phyloP scores from a whole-genome alignment of 1,140 invertebrate genomes.

The Leptonema lineaticorne region DNA sequence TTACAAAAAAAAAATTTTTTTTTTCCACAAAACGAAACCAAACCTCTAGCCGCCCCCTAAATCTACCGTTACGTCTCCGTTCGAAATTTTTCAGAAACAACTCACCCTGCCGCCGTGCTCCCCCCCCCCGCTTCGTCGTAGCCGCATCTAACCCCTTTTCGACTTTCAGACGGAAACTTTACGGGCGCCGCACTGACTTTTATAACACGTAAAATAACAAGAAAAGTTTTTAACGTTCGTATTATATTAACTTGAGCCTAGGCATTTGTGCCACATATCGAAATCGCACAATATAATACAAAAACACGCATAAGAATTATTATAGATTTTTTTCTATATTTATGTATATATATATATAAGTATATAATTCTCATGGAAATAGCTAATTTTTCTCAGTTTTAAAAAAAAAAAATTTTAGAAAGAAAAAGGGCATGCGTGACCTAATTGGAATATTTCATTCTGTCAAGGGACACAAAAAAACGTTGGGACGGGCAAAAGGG shows the following conservation, averaged over 20 bases:
- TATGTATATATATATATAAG: not conserved
- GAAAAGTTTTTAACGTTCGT: not conserved
- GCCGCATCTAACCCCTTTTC: not conserved
- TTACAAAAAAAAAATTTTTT: too few relatives aligned
- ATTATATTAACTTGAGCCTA: not conserved
- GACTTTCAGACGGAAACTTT: not conserved
- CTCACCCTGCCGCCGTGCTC: too few relatives aligned
- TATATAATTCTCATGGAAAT: not conserved
- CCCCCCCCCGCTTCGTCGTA: not conserved
- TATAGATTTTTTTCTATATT: not conserved
- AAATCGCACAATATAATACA: too few relatives aligned
- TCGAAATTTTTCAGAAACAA: too few relatives aligned
- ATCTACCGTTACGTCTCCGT: too few relatives aligned
- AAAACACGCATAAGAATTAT: not conserved
- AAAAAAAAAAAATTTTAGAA: too few relatives aligned
- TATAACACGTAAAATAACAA: constrained; percentile 10
- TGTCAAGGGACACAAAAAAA: constrained; percentile 23
- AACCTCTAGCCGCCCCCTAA: too few relatives aligned
- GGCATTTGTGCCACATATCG: not conserved
- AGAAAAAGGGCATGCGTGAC: constrained; percentile 26
- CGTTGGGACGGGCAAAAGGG: constrained; percentile 2
- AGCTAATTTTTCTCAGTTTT: not conserved
- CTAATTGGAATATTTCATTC: constrained; percentile 32
- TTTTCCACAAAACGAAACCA: too few relatives aligned
- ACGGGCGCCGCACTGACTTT: not conserved